Evolutionary conservation across 2,113 vertebrate species (phyloP), one percentile per base, ranked within the genome.

Genomic region (Cochlearius cochlearius): DNA sequence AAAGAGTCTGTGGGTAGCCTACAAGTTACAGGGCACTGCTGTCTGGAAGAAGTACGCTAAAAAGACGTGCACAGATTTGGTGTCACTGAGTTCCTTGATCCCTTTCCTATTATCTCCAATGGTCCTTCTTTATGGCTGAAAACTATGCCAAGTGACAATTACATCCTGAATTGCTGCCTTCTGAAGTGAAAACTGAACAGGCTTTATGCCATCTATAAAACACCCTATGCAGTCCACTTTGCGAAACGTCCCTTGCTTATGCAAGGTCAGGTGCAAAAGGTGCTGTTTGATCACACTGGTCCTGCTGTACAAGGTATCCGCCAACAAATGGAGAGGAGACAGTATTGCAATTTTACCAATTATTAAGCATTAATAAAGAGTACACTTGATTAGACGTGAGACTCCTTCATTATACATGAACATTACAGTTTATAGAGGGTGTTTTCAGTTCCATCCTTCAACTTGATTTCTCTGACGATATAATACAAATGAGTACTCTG

Each of bases 131-230:
- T 73, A 90, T 34, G 63, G 36, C 22, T 66, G 62, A 86, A 59
- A 58, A 64, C 73, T 30, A 75, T 68, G 69, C n/a, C 81, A 90
- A 90, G 66, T 49, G 58, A 81, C 84, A 89, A 90, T 82, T 86
- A 79, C 81, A 82, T 75, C 52, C 66, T 86, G 60, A 84, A 91
- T 67, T 94, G 73, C 34, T 95, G 43, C 63, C 39, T 85, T 72
- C 77, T 81, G 75, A 94, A 89, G 62, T 62, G 77, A 69, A 88
- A 88, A 38, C 62, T 23, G 58, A 87, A 41, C 6, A 47, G 45
- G 26, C 41, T 94, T 95, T 82, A 88, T 73, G 74, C 25, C 73
- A 27, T 39, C 91, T 52, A 85, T 82, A 94, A 90, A 96, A 93
- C n/a, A 68, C 12, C 10, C n/a, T 63, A 12, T 27, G 52, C 63